phyloP scores from a whole-genome alignment of 2,113 vertebrate genomes.

The Rhizomys pruinosus region DNA sequence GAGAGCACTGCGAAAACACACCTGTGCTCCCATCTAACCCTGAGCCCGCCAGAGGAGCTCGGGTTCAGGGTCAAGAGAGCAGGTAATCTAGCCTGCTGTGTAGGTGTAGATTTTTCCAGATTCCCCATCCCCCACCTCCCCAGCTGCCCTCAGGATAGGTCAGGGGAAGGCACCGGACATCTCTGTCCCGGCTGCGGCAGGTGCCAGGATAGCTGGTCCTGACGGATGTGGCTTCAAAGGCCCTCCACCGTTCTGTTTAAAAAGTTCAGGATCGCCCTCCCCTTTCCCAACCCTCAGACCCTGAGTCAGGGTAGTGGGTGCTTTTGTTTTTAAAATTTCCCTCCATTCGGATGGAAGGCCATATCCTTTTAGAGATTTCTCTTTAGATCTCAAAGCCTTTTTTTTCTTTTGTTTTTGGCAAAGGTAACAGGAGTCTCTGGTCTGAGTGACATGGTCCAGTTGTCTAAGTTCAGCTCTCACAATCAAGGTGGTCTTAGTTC shows the following conservation, averaged over 20 bases:
- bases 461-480: conserved; percentile 65
- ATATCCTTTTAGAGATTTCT: conserved; percentile 58
- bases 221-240: background rate
- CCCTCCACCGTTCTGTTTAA: background rate
- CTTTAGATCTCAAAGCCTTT: conserved; percentile 42
- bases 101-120: fast-evolving
- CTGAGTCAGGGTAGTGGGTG: conserved; percentile 12
- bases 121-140: too few relatives aligned
- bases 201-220: background rate
- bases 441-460: conserved; percentile 64
- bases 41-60: background rate
- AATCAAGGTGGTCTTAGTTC: conserved; percentile 67
- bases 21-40: background rate
- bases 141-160: background rate
- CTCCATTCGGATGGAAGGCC: conserved; percentile 62
- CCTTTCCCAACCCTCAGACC: background rate
- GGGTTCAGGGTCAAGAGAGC: background rate
- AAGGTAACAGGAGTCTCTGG: conserved; percentile 63
- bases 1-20: background rate
- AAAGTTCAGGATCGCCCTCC: conserved; percentile 7
- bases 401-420: conserved; percentile 41
- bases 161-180: background rate
- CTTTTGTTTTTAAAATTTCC: conserved; percentile 28
- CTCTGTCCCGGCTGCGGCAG: background rate
- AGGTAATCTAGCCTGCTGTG: background rate